A percentile compares a stretch with the other conserved stretches of the same genome.
Evolutionary conservation across 2,888 invertebrate genomes (phyloP).

Genomic region (Cheilosia vulpina): DNA sequence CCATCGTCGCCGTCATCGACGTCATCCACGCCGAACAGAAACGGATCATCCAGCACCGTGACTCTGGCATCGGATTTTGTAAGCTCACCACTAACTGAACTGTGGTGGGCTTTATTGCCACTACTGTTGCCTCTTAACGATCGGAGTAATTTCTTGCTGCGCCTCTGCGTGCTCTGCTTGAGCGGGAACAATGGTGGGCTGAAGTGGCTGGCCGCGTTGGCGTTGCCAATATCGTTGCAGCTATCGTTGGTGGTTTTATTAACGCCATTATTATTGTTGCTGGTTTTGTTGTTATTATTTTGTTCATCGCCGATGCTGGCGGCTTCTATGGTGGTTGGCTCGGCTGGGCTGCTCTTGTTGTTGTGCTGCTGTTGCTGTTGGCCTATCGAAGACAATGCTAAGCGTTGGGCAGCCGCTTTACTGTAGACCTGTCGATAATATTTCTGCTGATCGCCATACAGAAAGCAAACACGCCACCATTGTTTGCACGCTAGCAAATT

Average conservation of each 20-base stretch:
- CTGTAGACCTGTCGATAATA: constrained; percentile 93
- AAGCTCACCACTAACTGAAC: constrained; percentile 75
- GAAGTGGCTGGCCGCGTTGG: constrained; percentile 67
- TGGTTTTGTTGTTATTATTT: constrained; percentile 75
- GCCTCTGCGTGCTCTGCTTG: constrained; percentile 71
- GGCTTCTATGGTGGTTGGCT: constrained; percentile 51
- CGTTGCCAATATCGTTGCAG: constrained; percentile 61
- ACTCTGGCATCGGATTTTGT: constrained; percentile 82
- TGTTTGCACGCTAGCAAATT: constrained; percentile 93
- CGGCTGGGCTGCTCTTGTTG: constrained; percentile 50
- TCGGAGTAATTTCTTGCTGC: constrained; percentile 81
- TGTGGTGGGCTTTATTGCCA: constrained; percentile 69
- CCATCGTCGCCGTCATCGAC: constrained; percentile 32
- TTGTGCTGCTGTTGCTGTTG: constrained; percentile 69
- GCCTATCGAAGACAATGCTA: constrained; percentile 81
- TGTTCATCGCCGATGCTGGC: constrained; percentile 77
- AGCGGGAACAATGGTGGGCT: constrained; percentile 76
- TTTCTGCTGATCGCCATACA: constrained; percentile 93
- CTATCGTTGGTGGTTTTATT: constrained; percentile 68
- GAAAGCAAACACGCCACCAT: constrained; percentile 96
- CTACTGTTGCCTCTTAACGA: constrained; percentile 80
- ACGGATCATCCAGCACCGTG: constrained; percentile 83
- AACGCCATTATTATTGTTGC: constrained; percentile 66
- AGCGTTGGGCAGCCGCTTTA: constrained; percentile 84
- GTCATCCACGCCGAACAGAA: constrained; percentile 81